phyloP scores from a whole-genome alignment of 2,888 invertebrate genomes.

The Euplexia lucipara region DNA sequence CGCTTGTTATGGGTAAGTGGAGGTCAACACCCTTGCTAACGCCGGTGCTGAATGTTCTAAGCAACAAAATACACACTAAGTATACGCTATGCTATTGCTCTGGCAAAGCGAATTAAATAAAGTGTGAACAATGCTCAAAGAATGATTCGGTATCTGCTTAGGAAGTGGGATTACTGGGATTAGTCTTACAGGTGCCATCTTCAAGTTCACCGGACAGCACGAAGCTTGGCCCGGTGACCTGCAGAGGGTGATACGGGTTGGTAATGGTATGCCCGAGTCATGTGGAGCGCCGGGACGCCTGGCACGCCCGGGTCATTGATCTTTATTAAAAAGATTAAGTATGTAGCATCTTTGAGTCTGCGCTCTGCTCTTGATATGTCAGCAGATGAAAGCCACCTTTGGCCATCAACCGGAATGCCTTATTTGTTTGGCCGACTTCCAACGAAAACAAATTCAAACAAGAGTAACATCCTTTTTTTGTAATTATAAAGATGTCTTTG shows the following conservation, averaged over 20 bases:
- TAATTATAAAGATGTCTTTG: neutral
- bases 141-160: conserved; percentile 45
- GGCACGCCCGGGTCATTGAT: neutral
- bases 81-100: conserved; percentile 8
- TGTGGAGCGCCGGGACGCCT: too few species aligned
- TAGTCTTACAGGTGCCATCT: conserved; percentile 17
- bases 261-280: neutral
- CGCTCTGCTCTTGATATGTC: neutral
- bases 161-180: conserved; percentile 17
- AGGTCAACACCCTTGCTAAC: conserved; percentile 27
- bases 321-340: neutral
- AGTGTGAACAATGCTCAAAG: conserved; percentile 13
- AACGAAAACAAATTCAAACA: conserved; percentile 3
- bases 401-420: neutral
- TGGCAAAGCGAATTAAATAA: conserved; percentile 32
- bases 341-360: neutral
- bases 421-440: neutral
- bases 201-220: neutral
- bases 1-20: conserved; percentile 79
- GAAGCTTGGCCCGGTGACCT: neutral
- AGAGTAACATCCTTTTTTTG: neutral
- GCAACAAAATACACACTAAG: conserved; percentile 8
- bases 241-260: neutral
- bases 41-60: conserved; percentile 35
- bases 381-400: neutral